Base-by-base conservation (phyloP, 2,888 invertebrate species). In the Meiosimyza platycephala region DNA sequence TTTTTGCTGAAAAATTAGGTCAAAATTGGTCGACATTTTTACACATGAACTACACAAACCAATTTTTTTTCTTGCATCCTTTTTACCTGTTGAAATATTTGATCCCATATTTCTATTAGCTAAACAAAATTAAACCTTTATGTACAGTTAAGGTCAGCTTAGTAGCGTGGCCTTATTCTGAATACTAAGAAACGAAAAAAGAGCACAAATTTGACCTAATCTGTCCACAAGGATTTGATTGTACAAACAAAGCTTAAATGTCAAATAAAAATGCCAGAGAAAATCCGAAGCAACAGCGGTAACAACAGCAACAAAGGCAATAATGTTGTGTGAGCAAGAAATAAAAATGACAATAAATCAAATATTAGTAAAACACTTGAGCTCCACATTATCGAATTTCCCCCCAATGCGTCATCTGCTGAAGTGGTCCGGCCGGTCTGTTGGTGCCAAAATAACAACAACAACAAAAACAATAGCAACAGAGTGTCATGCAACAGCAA, bases 331-430 rank as follows among this genome's bases (percentile, higher is more conserved):
- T 12, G n/a, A 40, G 33, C 6, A 47, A 62, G 15, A 13, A 47
- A 62, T 40, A 22, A 16, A 62, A 33, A 18, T 22, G 48, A 48
- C 64, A 18, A 64, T 64, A 64, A 64, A 64, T 64, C 64, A 64
- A 64, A 64, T 64, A 64, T 64, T 64, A 48, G 64, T 50, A 16
- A 64, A 50, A 64, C 64, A 50, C 64, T 64, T 50, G 64, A 64
- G 64, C 22, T 18, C 12, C 47, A 48, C 5, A 64, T 40, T 48
- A 9, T 64, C 50, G 50, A 64, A 48, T 18, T 48, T 40, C 40
- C 40, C 22, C 64, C 50, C 48, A 50, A 48, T 64, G 64, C 48
- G 64, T 18, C 16, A 12, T 13, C 6, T 28, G 6, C 16, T 59
- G 59, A 59, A 11, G 13, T 18, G 18, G n/a, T 22, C 18, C 59